Evolutionary conservation across 2,113 vertebrate species (phyloP), one percentile per base, ranked within the genome.

Genomic region (Picathartes gymnocephalus): DNA sequence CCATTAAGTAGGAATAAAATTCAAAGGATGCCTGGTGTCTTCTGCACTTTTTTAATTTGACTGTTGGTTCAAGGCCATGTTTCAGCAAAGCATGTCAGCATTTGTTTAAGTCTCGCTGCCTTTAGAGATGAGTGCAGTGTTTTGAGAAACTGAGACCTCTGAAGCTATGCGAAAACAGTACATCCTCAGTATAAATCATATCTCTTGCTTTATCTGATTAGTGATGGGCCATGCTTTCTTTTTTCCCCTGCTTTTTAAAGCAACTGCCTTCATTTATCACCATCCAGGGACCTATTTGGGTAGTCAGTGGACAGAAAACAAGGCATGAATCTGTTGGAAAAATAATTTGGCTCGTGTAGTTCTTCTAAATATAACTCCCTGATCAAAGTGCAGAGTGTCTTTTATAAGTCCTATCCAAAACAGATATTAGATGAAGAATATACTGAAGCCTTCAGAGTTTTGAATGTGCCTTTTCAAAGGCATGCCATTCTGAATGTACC

Each of bases 221-320:
- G 85, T 71, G 85, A 88, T 81, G 82, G 71, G 22, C 30, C 92
- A 35, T 40, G 64, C 30, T n/a, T 68, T 57, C 90, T 70, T 74
- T 48, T 81, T 64, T 31, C 27, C 5, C 44, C 45, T 69, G 3
- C 56, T 86, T 95, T 89, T 87, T 92, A 82, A 91, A 95, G 35
- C 58, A 68, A 83, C 74, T 74, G 44, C 39, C 60, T 92, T 82
- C 82, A 88, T 93, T 94, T 95, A 92, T 95, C 72, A 71, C 68
- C 44, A 90, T 73, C 87, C 73, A 88, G 68, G 44, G 92, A 74
- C 88, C 54, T 68, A 88, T 93, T 92, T 92, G 72, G 88, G 58
- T 88, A 95, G 54, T 86, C 90, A 90, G 64, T 96, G 96, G 95
- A 96, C 92, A 92, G 69, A 96, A 96, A 96, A 92, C 86, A 94